These are phyloP conservation scores for Brachystomella parvula DNA, from an alignment of 1,140 invertebrate species.

Conservation along the genomic window DNA sequence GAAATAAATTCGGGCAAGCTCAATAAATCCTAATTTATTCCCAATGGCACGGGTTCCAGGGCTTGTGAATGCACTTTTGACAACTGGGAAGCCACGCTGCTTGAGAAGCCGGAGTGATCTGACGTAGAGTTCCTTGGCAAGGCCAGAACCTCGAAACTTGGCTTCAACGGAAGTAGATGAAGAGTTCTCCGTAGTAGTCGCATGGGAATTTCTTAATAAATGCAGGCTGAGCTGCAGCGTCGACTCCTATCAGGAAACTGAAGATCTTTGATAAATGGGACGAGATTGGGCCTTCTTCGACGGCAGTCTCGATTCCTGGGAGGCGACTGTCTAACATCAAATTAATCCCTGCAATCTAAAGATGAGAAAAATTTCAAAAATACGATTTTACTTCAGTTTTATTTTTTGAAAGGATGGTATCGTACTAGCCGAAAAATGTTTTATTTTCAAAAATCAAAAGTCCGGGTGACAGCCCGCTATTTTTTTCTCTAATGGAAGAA, in stretches of 20 bases:
- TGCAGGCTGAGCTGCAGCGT: not conserved
- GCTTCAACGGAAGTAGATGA: not conserved
- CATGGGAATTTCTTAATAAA: not conserved
- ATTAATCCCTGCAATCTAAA: no score
- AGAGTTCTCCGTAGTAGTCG: not conserved
- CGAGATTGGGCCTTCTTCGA: no score
- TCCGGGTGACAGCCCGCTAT: no score
- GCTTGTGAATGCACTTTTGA: slow-evolving; percentile 7
- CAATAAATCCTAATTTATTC: not conserved
- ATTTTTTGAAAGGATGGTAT: no score
- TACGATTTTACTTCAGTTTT: no score
- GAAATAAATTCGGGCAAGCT: not conserved
- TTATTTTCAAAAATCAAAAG: no score
- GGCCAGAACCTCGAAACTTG: not conserved
- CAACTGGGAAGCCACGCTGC: slow-evolving; percentile 8
- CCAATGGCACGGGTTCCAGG: not conserved
- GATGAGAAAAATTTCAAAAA: no score
- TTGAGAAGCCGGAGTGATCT: slow-evolving; percentile 10
- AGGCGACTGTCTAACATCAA: no score
- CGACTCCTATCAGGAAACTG: not conserved
- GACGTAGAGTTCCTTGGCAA: slow-evolving; percentile 18
- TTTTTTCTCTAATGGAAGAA: no score
- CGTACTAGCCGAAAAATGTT: no score
- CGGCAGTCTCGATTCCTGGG: no score
- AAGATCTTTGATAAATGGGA: no score